Evolutionary conservation across 2,113 vertebrate genomes (phyloP).

Genomic region (Heterochromis multidens): DNA sequence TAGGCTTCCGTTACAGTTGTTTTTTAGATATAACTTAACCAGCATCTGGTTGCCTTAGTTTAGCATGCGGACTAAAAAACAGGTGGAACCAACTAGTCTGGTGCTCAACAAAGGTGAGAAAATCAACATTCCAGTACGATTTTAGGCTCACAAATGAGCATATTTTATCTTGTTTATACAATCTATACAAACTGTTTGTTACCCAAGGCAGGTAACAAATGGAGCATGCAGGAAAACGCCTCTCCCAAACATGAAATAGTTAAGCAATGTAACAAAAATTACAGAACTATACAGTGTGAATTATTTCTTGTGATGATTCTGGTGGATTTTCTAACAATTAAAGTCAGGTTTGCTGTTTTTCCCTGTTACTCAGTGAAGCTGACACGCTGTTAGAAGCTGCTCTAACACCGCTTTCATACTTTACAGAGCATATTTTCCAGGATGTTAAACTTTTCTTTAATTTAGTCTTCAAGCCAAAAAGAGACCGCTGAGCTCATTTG

Average conservation of each 20-base stretch:
- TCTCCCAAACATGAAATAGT: neutral
- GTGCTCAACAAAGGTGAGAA: neutral
- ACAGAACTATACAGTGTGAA: neutral
- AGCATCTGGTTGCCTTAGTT: neutral
- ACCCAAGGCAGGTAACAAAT: neutral
- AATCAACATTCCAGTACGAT: neutral
- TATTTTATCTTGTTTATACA: neutral
- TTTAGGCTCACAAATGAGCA: neutral
- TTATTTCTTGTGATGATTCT: neutral
- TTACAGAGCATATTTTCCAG: neutral
- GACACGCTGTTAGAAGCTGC: neutral
- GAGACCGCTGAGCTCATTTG: neutral
- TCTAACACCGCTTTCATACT: neutral
- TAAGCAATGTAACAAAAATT: neutral
- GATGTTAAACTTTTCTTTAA: neutral
- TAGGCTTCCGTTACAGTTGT: neutral
- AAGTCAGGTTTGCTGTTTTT: neutral
- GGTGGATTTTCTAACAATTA: neutral
- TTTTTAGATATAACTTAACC: neutral
- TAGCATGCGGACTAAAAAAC: neutral
- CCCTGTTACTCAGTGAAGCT: neutral
- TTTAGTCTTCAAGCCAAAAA: neutral
- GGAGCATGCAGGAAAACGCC: neutral
- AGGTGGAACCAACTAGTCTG: too few relatives aligned
- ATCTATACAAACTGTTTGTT: neutral